These are phyloP conservation scores for Reinhardtius hippoglossoides DNA, from an alignment of 2,113 vertebrate species.

Conservation along the genomic window DNA sequence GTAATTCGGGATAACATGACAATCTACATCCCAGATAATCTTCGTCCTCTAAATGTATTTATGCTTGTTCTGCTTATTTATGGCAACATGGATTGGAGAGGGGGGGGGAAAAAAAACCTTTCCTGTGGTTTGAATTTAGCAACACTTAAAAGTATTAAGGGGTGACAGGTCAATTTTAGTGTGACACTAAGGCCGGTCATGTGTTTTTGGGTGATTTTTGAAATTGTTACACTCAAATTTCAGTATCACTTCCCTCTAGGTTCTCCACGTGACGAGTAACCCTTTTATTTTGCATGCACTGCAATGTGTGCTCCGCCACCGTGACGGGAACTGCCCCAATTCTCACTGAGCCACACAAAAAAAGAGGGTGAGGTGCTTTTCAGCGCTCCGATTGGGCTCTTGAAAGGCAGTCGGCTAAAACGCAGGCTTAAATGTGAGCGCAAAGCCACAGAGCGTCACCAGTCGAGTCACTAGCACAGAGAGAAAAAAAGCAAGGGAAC, in stretches of 20 bases:
- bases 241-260: not conserved
- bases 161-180: constrained; percentile 6
- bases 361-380: constrained; percentile 27
- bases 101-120: not conserved
- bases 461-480: constrained; percentile 32
- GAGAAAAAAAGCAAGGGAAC: constrained; percentile 1
- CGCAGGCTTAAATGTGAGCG: constrained; percentile 44
- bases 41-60: constrained; percentile 73
- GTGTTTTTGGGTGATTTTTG: not conserved
- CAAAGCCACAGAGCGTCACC: constrained; percentile 31
- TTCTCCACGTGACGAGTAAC: not conserved
- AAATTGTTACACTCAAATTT: not conserved
- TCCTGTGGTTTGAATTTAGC: not conserved
- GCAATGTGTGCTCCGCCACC: not conserved
- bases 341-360: constrained; percentile 24
- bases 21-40: constrained; percentile 77
- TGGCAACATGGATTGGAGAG: constrained; percentile 24
- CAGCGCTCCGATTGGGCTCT: constrained; percentile 37
- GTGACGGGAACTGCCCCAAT: constrained; percentile 18
- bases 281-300: not conserved
- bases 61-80: constrained; percentile 69
- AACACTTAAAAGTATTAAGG: constrained; percentile 21
- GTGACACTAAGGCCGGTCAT: not conserved
- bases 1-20: constrained; percentile 75
- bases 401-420: constrained; percentile 49